Evolutionary conservation across 2,888 invertebrate species (phyloP).

Genomic region (Barypeithes pellucidus): DNA sequence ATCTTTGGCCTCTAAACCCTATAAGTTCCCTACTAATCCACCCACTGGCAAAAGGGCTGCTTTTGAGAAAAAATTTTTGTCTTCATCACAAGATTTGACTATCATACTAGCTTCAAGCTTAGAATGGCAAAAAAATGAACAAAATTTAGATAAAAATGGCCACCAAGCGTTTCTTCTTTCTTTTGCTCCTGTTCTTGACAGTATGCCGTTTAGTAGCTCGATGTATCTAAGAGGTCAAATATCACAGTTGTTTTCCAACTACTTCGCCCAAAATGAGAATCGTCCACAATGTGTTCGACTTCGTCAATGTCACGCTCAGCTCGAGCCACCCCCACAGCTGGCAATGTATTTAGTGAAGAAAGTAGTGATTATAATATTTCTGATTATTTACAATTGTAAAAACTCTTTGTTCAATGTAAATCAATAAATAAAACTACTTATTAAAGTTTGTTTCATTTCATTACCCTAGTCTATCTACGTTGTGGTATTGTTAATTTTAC

Average conservation of each 20-base stretch:
- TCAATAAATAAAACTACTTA: not conserved
- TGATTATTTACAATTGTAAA: not conserved
- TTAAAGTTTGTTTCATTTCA: not conserved
- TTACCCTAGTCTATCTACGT: constrained; percentile 1
- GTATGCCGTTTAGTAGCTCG: no score
- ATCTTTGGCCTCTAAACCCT: no score
- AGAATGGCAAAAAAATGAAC: not conserved
- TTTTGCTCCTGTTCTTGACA: not conserved
- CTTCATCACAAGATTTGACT: not conserved
- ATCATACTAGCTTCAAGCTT: not conserved
- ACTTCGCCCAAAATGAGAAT: not conserved
- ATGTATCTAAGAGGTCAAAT: no score
- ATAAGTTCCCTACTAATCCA: not conserved
- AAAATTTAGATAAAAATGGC: not conserved
- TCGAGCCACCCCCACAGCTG: not conserved
- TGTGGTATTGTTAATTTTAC: constrained; percentile 1
- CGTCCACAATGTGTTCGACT: not conserved
- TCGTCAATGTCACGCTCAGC: not conserved
- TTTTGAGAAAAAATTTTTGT: not conserved
- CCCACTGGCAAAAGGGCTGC: constrained; percentile 1
- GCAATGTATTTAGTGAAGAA: not conserved
- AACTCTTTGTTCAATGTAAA: not conserved
- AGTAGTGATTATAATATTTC: not conserved
- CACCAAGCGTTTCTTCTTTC: not conserved
- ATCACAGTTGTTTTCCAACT: not conserved